Evolutionary conservation across 2,797 vertebrate genomes (phyloP), one percentile per base, ranked within the genome.

Genomic region (Tapera naevia): DNA sequence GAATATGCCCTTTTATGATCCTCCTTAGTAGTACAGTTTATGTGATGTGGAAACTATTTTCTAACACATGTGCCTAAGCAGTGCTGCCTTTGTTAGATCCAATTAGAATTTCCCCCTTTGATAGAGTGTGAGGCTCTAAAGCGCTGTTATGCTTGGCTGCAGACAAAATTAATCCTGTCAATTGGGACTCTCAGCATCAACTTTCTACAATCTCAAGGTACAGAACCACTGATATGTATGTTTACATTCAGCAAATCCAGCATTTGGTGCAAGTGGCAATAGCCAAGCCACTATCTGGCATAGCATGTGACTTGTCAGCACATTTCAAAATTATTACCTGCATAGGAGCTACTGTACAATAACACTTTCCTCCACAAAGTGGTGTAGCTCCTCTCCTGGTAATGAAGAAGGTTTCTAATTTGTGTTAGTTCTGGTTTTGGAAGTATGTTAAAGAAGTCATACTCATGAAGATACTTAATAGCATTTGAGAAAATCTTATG

Each of bases 21-120:
- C 72, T 94, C 82, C 84, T 93, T 93, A 71, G 71, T 91, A 86
- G 88, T 84, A 75, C 71, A 61, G 80, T 97, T 96, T 93, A 95
- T 96, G 93, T 87, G 95, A 94, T 96, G 67, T 97, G 96, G 93
- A 97, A 98, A 97, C 91, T 97, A 87, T 97, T 97, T 97, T 94
- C 61, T 95, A 93, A 93, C 86, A 91, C 17, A 4, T 93, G 95
- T 91, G 88, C 91, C 81, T 94, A 91, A 94, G 90, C 73, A 94
- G 85, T 93, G 91, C 95, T 83, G 60, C 85, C 96, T 97, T 96
- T 97, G 93, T 97, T 97, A 94, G 88, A 95, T 96, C 82, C 92
- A 95, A 65, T 97, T 96, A 96, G 86, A 96, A 86, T 92, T 97
- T 97, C 85, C 97, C 78, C 93, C 91, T 92, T n/a, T 75, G 85